Percentiles rank a stretch among this genome's conserved stretches.
Conservation (phyloP, 2,888 invertebrate species). For the Agrypnus murinus region DNA sequence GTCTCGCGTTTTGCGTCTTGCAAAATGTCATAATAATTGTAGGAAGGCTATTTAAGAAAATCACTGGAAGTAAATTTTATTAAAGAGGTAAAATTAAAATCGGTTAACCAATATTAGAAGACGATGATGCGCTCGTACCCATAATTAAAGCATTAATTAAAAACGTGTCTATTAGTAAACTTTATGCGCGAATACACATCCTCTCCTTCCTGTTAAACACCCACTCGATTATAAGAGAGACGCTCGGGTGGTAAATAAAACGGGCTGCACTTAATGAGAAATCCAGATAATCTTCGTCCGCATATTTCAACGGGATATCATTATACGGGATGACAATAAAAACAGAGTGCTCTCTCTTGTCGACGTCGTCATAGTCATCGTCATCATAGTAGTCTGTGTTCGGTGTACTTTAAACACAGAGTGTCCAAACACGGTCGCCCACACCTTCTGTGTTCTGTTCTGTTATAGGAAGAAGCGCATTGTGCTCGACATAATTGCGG, state of each 20-base stretch:
- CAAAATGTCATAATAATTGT: too few species aligned
- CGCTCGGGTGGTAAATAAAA: constrained; percentile 48
- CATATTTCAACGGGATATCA: constrained; percentile 40
- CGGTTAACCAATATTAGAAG: constrained; percentile 51
- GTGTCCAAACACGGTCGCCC: constrained; percentile 44
- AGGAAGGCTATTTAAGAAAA: too few species aligned
- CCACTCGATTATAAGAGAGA: constrained; percentile 48
- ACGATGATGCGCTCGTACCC: constrained; percentile 41
- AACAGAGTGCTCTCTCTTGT: constrained; percentile 26
- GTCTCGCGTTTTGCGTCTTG: too few species aligned
- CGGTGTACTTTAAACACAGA: constrained; percentile 23
- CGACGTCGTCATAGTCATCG: too few species aligned
- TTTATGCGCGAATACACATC: constrained; percentile 52
- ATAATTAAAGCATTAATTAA: constrained; percentile 57
- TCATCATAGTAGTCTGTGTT: too few species aligned
- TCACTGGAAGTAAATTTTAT: constrained; percentile 13
- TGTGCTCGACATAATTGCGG: constrained; percentile 70
- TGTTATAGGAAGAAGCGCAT: constrained; percentile 38
- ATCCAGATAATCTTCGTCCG: constrained; percentile 47
- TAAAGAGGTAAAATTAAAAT: constrained; percentile 15
- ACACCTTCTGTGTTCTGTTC: constrained; percentile 40
- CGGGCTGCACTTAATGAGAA: constrained; percentile 50
- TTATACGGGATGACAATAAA: constrained; percentile 37
- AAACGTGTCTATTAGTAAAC: constrained; percentile 57
- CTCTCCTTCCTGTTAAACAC: constrained; percentile 49